Base-by-base conservation (phyloP, 1,140 invertebrate species). In the Rhynchophorus ferrugineus region DNA sequence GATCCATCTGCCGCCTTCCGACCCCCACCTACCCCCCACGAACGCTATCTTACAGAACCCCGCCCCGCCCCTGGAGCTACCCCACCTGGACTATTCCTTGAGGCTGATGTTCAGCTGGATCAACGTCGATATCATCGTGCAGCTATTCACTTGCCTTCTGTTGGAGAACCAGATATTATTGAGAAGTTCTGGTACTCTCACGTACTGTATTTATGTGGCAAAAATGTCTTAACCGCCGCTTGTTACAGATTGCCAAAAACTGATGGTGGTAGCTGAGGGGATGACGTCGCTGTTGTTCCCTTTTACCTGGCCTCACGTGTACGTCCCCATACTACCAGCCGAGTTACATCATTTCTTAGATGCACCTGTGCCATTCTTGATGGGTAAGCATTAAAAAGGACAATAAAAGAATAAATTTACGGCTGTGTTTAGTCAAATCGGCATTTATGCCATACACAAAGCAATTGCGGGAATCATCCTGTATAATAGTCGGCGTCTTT, bases 341-440 rank as follows among this genome's bases (percentile, higher is more conserved):
- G 91, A 92, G 13, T 75, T 98, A 38, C 84, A 92, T 61, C 93
- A 98, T 67, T 99, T 99, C 73, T 77, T 99, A 9, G 96, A 99
- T 75, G 96, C 97, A 8, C 97, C 97, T 0, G 95, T 99, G 20
- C 96, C 97, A 13, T 99, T 95, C 71, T 85, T 99, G 46, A 99
- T 99, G 95, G 96, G 96, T 81, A 67, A 66, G 74, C 13, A 36
- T 20, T 45, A 13, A 7, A 19, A n/a, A n/a, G n/a, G n/a, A n/a
- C n/a, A n/a, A n/a, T n/a, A n/a, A n/a, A n/a, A n/a, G n/a, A n/a
- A n/a, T n/a, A n/a, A n/a, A n/a, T n/a, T n/a, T n/a, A n/a, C n/a
- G n/a, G n/a, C n/a, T n/a, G n/a, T n/a, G n/a, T n/a, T n/a, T n/a
- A n/a, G n/a, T n/a, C n/a, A n/a, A n/a, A n/a, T n/a, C n/a, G n/a